Conservation (phyloP, 1,140 invertebrate genomes). For the Hylaeus volcanicus region DNA sequence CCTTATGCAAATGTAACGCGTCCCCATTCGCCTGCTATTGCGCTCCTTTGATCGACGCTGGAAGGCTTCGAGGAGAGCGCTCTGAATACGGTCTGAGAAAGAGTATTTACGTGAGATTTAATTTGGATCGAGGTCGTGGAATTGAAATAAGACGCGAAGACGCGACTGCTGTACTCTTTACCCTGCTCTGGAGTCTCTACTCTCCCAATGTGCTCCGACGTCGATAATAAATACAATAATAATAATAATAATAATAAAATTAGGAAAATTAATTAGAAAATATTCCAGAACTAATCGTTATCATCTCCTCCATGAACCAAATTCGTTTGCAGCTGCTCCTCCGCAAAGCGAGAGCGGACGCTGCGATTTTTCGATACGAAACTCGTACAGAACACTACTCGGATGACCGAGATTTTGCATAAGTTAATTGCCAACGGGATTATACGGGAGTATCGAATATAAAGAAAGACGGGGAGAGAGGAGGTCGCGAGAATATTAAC, state of each 20-base stretch:
- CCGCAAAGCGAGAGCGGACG: neutral
- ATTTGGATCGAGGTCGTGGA: neutral
- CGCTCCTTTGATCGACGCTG: neutral
- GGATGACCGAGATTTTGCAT: constrained; percentile 33
- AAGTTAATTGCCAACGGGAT: constrained; percentile 43
- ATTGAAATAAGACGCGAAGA: neutral
- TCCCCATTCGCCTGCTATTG: neutral
- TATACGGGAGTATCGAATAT: neutral
- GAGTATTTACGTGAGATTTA: no score
- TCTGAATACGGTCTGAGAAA: no score
- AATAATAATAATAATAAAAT: neutral
- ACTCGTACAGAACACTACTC: constrained; percentile 21
- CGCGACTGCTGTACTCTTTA: no score
- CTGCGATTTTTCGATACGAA: constrained; percentile 8
- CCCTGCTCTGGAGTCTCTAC: no score
- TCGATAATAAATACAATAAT: neutral
- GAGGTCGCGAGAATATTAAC: constrained; percentile 1
- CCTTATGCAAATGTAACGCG: neutral
- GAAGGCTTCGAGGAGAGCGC: neutral
- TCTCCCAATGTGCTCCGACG: no score
- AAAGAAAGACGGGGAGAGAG: neutral
- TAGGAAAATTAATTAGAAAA: constrained; percentile 31
- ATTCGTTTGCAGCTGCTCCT: neutral
- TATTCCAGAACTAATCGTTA: constrained; percentile 1
- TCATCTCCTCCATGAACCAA: neutral